Conservation (phyloP, 2,888 invertebrate species). For the Euphydryas editha region DNA sequence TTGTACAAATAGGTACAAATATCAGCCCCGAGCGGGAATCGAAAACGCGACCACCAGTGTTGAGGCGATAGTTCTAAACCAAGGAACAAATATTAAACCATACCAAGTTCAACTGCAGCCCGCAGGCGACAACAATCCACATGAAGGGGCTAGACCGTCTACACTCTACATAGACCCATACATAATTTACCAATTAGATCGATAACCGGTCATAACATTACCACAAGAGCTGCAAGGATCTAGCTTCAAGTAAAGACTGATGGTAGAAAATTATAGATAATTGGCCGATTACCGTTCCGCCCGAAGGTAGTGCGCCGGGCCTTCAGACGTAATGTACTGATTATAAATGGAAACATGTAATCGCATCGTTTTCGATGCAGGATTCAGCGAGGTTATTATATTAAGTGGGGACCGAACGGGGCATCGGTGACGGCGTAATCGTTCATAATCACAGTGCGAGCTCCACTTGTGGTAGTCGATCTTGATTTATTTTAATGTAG, state of each 20-base stretch:
- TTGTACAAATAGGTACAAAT: no score
- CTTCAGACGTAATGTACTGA: slow-evolving; percentile 68
- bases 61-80: no score
- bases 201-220: slow-evolving; percentile 65
- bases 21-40: no score
- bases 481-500: slow-evolving; percentile 34
- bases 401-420: slow-evolving; percentile 78
- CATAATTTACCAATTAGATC: slow-evolving; percentile 77
- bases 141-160: slow-evolving; percentile 33
- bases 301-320: slow-evolving; percentile 55
- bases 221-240: slow-evolving; percentile 65
- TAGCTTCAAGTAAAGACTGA: slow-evolving; percentile 76
- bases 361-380: slow-evolving; percentile 77
- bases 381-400: slow-evolving; percentile 80
- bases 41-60: no score
- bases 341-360: slow-evolving; percentile 80
- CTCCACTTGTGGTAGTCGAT: slow-evolving; percentile 30
- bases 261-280: slow-evolving; percentile 82
- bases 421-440: slow-evolving; percentile 79
- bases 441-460: slow-evolving; percentile 70
- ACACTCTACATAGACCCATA: slow-evolving; percentile 50
- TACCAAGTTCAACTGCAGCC: slow-evolving; percentile 18
- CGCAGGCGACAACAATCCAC: slow-evolving; percentile 12
- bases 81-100: neutral
- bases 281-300: slow-evolving; percentile 74